phyloP scores from a whole-genome alignment of 2,888 invertebrate species.

The Eupithecia subumbrata region DNA sequence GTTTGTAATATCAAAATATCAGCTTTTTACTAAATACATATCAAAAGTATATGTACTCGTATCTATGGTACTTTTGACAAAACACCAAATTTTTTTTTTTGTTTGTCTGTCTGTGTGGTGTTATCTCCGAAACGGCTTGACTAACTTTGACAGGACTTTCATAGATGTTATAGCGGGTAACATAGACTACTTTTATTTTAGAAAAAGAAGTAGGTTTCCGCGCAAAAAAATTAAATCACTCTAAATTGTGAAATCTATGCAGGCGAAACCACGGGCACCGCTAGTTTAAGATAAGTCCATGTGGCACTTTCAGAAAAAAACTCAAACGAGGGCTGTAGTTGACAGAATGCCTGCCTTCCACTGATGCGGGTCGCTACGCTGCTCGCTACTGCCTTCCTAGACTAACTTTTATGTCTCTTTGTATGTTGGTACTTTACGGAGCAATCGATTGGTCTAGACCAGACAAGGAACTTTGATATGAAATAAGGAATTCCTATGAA shows the following conservation, averaged over 20 bases:
- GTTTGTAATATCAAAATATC: neutral
- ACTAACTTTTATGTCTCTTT: constrained; percentile 48
- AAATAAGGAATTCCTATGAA: neutral
- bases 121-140: neutral
- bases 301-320: constrained; percentile 55
- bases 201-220: too few relatives aligned
- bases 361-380: constrained; percentile 36
- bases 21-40: neutral
- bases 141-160: neutral
- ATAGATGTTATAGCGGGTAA: neutral
- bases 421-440: constrained; percentile 35
- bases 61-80: too few relatives aligned
- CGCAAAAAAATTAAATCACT: too few relatives aligned
- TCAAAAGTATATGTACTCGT: too few relatives aligned
- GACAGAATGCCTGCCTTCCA: constrained; percentile 64
- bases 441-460: constrained; percentile 46
- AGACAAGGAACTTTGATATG: neutral
- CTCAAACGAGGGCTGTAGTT: constrained; percentile 68
- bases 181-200: neutral
- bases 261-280: neutral
- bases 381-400: constrained; percentile 36
- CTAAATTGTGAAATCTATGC: too few relatives aligned
- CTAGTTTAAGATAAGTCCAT: constrained; percentile 28
- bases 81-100: too few relatives aligned
- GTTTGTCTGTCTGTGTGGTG: neutral